A percentile compares a stretch with the other conserved stretches of the same genome.
These are phyloP conservation scores for Ctenoplectra terminalis DNA, from an alignment of 1,140 invertebrate genomes.

Conservation along the genomic window DNA sequence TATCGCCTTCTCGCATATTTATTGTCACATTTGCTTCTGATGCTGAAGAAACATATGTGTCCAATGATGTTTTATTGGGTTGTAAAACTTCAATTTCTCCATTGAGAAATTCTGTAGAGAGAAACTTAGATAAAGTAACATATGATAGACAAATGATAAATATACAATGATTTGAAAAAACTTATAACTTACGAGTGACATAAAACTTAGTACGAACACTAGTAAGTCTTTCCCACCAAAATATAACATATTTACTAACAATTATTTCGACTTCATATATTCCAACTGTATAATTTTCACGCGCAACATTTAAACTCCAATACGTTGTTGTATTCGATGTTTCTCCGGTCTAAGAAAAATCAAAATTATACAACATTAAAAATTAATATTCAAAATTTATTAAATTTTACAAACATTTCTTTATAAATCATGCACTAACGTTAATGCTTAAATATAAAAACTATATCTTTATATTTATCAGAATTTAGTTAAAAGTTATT, in stretches of 20 bases:
- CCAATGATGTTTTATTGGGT: slow-evolving; percentile 83
- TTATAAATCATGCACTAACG: neutral
- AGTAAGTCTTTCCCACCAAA: slow-evolving; percentile 75
- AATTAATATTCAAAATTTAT: no score
- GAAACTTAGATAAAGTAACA: slow-evolving; percentile 32
- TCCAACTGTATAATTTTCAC: slow-evolving; percentile 83
- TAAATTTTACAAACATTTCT: no score
- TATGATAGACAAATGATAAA: neutral
- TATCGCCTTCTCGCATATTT: slow-evolving; percentile 84
- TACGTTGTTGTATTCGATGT: slow-evolving; percentile 76
- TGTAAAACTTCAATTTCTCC: slow-evolving; percentile 86
- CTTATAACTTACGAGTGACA: slow-evolving; percentile 84
- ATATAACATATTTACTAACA: slow-evolving; percentile 79
- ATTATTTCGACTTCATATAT: slow-evolving; percentile 85
- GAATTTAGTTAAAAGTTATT: neutral
- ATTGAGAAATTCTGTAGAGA: slow-evolving; percentile 84
- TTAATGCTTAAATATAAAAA: neutral
- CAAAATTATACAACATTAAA: slow-evolving; percentile 23
- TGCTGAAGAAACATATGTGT: slow-evolving; percentile 86
- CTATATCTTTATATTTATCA: neutral
- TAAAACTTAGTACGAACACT: slow-evolving; percentile 82
- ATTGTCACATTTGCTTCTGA: slow-evolving; percentile 85
- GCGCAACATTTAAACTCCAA: slow-evolving; percentile 86
- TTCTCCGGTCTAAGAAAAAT: slow-evolving; percentile 5
- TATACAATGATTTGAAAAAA: neutral